Evolutionary conservation across 2,888 invertebrate species (phyloP).

Genomic region (Periphyllus acericola): DNA sequence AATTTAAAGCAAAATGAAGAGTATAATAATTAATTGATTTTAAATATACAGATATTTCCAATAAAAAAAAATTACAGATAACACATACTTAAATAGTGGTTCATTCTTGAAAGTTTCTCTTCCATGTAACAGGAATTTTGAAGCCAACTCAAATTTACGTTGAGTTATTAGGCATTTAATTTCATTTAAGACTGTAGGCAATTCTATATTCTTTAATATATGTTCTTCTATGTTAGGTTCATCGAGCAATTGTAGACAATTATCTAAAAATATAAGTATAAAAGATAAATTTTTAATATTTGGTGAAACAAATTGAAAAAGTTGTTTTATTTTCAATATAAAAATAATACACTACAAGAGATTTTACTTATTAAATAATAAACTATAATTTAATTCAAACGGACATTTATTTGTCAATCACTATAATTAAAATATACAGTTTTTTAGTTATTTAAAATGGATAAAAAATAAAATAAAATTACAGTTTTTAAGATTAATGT

Average conservation of each 20-base stretch:
- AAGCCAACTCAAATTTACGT: conserved; percentile 25
- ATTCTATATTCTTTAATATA: not conserved
- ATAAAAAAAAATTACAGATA: too few species aligned
- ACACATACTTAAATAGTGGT: conserved; percentile 42
- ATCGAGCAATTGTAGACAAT: not conserved
- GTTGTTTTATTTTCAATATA: too few species aligned
- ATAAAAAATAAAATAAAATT: too few species aligned
- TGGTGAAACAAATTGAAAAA: too few species aligned
- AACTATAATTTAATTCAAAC: too few species aligned
- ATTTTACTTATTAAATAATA: too few species aligned
- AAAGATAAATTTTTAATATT: not conserved
- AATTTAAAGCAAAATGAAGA: too few species aligned
- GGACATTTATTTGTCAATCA: too few species aligned
- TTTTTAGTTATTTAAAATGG: too few species aligned
- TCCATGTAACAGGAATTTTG: conserved; percentile 32
- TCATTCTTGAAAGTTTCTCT: conserved; percentile 20
- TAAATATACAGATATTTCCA: not conserved
- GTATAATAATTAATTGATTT: not conserved
- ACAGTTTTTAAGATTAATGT: too few species aligned
- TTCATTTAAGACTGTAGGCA: conserved; percentile 7
- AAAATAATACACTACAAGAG: too few species aligned
- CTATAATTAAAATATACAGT: too few species aligned
- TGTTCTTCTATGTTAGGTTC: not conserved
- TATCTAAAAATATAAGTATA: conserved; percentile 39
- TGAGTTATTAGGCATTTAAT: conserved; percentile 30